phyloP scores from a whole-genome alignment of 1,140 invertebrate genomes.

The Charaxes varanes region DNA sequence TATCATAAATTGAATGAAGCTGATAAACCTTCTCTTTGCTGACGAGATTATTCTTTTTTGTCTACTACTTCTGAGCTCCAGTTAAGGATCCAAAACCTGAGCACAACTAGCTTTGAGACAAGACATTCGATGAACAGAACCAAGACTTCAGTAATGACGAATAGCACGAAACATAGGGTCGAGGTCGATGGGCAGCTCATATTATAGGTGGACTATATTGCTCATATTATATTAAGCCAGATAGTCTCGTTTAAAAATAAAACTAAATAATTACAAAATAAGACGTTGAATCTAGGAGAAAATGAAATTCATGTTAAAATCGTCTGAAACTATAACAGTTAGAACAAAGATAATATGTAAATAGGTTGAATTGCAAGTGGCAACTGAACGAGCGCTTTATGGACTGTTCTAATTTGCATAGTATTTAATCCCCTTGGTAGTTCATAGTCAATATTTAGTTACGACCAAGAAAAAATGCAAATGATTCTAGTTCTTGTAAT shows the following conservation, averaged over 20 bases:
- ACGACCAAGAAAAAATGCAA: not conserved
- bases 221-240: not conserved
- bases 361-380: conserved; percentile 14
- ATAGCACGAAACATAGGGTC: too few relatives aligned
- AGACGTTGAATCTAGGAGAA: not conserved
- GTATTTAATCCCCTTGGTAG: conserved; percentile 7
- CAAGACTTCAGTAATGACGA: too few relatives aligned
- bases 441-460: conserved; percentile 1
- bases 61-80: too few relatives aligned
- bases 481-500: too few relatives aligned
- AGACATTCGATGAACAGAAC: too few relatives aligned
- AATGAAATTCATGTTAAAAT: conserved; percentile 5
- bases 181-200: too few relatives aligned
- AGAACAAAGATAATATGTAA: conserved; percentile 16
- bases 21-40: too few relatives aligned
- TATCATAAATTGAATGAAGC: too few relatives aligned
- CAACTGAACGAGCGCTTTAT: conserved; percentile 11
- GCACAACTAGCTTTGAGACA: too few relatives aligned
- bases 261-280: not conserved
- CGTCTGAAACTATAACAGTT: conserved; percentile 11
- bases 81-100: too few relatives aligned
- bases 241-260: not conserved
- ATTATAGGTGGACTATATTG: too few relatives aligned
- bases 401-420: conserved; percentile 12
- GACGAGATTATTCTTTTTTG: too few relatives aligned